Evolutionary conservation across 2,888 invertebrate species (phyloP).

Genomic region (Agrochola circellaris): DNA sequence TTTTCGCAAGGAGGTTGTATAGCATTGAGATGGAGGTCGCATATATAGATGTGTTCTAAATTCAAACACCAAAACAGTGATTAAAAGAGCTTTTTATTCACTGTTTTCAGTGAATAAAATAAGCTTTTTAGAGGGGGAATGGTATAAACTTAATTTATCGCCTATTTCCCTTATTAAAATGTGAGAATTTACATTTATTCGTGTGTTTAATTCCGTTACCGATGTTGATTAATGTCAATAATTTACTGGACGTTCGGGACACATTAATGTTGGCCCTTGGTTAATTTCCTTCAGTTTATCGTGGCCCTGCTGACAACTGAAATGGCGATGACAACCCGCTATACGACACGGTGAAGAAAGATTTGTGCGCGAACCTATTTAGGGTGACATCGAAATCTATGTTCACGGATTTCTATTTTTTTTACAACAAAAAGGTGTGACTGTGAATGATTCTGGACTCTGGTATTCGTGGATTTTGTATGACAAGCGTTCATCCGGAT

Average conservation of each 20-base stretch:
- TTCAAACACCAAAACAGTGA: too few relatives aligned
- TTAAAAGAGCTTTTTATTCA: too few relatives aligned
- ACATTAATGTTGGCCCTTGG: slow-evolving; percentile 75
- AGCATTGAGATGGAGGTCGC: too few relatives aligned
- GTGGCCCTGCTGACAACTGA: slow-evolving; percentile 74
- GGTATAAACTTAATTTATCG: slow-evolving; percentile 63
- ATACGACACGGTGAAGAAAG: slow-evolving; percentile 76
- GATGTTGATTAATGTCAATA: slow-evolving; percentile 74
- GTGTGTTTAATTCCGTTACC: slow-evolving; percentile 71
- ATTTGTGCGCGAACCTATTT: slow-evolving; percentile 84
- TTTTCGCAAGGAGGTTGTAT: too few relatives aligned
- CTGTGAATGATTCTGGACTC: slow-evolving; percentile 29
- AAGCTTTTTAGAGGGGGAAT: too few relatives aligned
- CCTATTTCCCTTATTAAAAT: slow-evolving; percentile 65
- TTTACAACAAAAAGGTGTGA: slow-evolving; percentile 65
- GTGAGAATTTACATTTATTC: slow-evolving; percentile 65
- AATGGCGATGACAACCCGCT: slow-evolving; percentile 77
- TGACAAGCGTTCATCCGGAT: slow-evolving; percentile 42
- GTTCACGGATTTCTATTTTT: slow-evolving; percentile 66
- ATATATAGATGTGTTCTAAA: too few relatives aligned
- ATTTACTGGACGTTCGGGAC: slow-evolving; percentile 71
- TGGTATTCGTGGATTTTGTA: slow-evolving; percentile 29
- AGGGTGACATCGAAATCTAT: slow-evolving; percentile 80
- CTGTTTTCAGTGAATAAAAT: too few relatives aligned
- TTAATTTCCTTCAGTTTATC: slow-evolving; percentile 76